Conservation (phyloP, 2,113 vertebrate genomes). For the Chaetura pelagica region DNA sequence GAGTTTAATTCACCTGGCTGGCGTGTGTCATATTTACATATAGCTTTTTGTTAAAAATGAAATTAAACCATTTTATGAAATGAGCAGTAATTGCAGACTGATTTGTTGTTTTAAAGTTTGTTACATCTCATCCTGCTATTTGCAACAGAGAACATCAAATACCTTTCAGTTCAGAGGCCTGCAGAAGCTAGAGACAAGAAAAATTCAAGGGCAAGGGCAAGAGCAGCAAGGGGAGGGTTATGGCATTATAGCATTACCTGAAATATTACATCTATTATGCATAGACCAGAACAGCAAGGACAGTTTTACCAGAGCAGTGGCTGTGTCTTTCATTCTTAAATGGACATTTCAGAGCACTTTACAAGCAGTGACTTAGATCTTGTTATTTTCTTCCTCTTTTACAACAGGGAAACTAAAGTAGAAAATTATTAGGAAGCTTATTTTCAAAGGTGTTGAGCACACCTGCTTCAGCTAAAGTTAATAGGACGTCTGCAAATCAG, state of each 20-base stretch:
- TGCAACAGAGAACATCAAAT: background rate
- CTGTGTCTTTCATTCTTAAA: background rate
- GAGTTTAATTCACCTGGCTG: background rate
- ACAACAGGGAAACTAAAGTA: background rate
- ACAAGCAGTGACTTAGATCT: background rate
- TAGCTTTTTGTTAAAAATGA: too few relatives aligned
- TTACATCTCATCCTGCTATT: constrained; percentile 32
- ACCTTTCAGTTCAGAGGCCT: constrained; percentile 30
- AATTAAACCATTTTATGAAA: constrained; percentile 48
- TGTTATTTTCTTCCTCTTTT: background rate
- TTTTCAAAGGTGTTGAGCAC: background rate
- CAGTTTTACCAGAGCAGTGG: background rate
- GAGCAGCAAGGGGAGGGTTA: background rate
- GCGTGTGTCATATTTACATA: too few relatives aligned
- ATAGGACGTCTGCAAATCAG: background rate
- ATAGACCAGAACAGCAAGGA: background rate
- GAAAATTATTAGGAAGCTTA: background rate
- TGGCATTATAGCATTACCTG: background rate
- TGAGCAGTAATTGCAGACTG: constrained; percentile 36
- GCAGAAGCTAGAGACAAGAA: background rate
- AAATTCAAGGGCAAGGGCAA: constrained; percentile 3
- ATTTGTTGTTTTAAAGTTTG: constrained; percentile 65
- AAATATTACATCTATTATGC: background rate
- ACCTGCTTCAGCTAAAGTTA: background rate
- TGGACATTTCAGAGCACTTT: background rate